phyloP scores from a whole-genome alignment of 2,888 invertebrate species.

The Octodonta nipae region DNA sequence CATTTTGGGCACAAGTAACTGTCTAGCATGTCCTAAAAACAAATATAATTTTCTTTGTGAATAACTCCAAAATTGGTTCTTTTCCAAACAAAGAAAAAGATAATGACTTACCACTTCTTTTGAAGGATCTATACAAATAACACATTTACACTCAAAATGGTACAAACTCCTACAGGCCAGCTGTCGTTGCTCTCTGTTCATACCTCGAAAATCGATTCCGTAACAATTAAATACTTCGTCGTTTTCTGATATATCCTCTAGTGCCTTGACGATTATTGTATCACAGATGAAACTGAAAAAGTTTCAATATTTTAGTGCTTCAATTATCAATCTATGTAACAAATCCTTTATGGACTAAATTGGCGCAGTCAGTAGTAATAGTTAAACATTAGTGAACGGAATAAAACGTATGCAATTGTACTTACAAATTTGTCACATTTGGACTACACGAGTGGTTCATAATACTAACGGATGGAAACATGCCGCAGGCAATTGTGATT shows the following conservation, averaged over 20 bases:
- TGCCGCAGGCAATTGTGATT: slow-evolving; percentile 52
- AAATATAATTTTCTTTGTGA: not conserved
- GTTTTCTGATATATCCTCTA: slow-evolving; percentile 46
- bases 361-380: no score
- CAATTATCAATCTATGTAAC: not conserved
- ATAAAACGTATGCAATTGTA: slow-evolving; percentile 10
- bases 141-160: slow-evolving; percentile 65
- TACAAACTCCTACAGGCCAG: slow-evolving; percentile 54
- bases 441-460: slow-evolving; percentile 90
- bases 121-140: slow-evolving; percentile 44
- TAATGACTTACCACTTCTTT: slow-evolving; percentile 24
- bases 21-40: slow-evolving; percentile 33
- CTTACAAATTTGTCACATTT: slow-evolving; percentile 59
- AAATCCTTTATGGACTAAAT: not conserved
- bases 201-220: slow-evolving; percentile 59
- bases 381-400: not conserved
- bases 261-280: slow-evolving; percentile 55
- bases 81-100: slow-evolving; percentile 4
- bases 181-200: slow-evolving; percentile 47
- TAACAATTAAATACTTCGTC: slow-evolving; percentile 77
- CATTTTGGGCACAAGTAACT: slow-evolving; percentile 35
- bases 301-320: not conserved
- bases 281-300: slow-evolving; percentile 56
- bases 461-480: slow-evolving; percentile 75
- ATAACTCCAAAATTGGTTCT: not conserved